Evolutionary conservation across 2,888 invertebrate species (phyloP).

Genomic region (Pharmacophagus antenor): DNA sequence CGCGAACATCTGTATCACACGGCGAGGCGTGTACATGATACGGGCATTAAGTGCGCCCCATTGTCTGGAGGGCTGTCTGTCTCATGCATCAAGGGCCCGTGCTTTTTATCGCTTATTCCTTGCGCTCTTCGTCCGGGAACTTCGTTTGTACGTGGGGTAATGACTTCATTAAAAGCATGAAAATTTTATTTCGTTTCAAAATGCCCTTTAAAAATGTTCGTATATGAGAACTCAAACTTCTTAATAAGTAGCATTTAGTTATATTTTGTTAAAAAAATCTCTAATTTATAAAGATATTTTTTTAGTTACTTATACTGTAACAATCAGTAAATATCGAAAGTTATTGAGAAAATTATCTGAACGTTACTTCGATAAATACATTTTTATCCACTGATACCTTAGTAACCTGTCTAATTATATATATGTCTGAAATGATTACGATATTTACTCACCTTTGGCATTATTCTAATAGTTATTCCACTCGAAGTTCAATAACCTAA

Average conservation of each 20-base stretch:
- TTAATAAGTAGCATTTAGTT: no score
- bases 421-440: slow-evolving; percentile 23
- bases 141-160: slow-evolving; percentile 17
- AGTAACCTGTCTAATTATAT: no score
- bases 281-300: no score
- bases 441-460: slow-evolving; percentile 15
- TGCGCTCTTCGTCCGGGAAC: slow-evolving; percentile 38
- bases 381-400: no score
- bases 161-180: slow-evolving; percentile 13
- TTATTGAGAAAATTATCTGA: no score
- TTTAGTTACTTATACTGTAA: no score
- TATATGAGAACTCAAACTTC: not conserved
- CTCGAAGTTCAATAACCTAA: slow-evolving; percentile 12
- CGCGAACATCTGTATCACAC: slow-evolving; percentile 51
- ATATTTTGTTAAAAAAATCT: no score
- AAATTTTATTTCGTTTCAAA: not conserved
- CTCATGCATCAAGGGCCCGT: slow-evolving; percentile 62
- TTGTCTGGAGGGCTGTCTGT: slow-evolving; percentile 72
- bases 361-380: no score
- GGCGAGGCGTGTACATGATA: slow-evolving; percentile 49
- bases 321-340: no score
- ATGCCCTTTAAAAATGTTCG: not conserved
- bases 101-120: slow-evolving; percentile 67
- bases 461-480: slow-evolving; percentile 21
- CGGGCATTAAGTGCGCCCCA: slow-evolving; percentile 64